These are phyloP conservation scores for Euborellia annulipes DNA, from an alignment of 1,140 invertebrate genomes.

Conservation along the genomic window DNA sequence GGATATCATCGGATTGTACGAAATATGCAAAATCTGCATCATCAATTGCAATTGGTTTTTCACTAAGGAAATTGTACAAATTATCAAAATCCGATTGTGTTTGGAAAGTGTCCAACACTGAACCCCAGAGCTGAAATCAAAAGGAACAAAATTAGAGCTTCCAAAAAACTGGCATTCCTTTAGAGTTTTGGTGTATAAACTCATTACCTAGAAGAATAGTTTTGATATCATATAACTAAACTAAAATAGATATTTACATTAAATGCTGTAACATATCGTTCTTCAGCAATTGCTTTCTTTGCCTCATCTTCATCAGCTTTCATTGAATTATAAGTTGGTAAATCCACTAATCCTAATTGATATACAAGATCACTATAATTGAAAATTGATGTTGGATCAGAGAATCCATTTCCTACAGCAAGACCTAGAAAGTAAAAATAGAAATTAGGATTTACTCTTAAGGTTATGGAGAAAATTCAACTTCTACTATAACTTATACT, in stretches of 20 bases:
- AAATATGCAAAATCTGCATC: constrained; percentile 30
- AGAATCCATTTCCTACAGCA: constrained; percentile 10
- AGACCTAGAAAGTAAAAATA: constrained; percentile 12
- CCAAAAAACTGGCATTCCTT: no score
- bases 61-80: constrained; percentile 30
- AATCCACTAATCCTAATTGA: constrained; percentile 20
- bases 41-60: constrained; percentile 7
- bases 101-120: constrained; percentile 38
- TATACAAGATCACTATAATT: constrained; percentile 12
- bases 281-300: neutral
- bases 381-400: constrained; percentile 10
- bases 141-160: no score
- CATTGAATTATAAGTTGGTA: neutral
- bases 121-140: no score
- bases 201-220: no score
- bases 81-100: constrained; percentile 37
- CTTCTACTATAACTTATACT: no score
- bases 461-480: no score
- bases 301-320: neutral
- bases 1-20: constrained; percentile 38
- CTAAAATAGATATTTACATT: neutral
- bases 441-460: no score
- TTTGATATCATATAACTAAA: no score
- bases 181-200: no score
- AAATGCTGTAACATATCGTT: neutral